A percentile compares a stretch with the other conserved stretches of the same genome.
phyloP scores from a whole-genome alignment of 2,888 invertebrate genomes.

The Margaritifera margaritifera region DNA sequence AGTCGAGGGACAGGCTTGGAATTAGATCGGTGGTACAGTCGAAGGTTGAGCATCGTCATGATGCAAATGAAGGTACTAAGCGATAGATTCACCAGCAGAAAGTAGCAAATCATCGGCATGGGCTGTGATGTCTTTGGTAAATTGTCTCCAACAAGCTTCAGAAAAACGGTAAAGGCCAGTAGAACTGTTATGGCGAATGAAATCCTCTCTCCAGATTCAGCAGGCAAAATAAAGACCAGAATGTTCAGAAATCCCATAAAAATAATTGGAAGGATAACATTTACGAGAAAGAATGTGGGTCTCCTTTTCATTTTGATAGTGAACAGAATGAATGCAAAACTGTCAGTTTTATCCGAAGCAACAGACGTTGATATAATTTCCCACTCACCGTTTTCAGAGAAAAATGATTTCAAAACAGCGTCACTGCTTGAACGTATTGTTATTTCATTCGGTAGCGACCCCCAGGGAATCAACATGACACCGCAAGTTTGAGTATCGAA shows the following conservation, averaged over 20 bases:
- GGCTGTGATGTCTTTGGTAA: constrained; percentile 34
- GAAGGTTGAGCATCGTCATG: constrained; percentile 18
- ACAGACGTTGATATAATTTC: neutral
- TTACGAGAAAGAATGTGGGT: constrained; percentile 18
- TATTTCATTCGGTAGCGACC: constrained; percentile 13
- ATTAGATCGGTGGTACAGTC: constrained; percentile 7
- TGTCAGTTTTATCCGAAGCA: neutral
- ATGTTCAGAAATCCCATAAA: constrained; percentile 28
- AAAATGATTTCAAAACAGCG: neutral
- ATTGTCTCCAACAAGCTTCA: constrained; percentile 33
- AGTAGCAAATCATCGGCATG: constrained; percentile 24
- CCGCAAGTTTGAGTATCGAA: constrained; percentile 28
- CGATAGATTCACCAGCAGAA: constrained; percentile 17
- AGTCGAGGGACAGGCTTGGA: constrained; percentile 5
- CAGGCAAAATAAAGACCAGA: constrained; percentile 30
- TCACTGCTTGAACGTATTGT: neutral
- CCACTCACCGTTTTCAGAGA: constrained; percentile 9
- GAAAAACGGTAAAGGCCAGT: constrained; percentile 33
- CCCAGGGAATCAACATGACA: constrained; percentile 26
- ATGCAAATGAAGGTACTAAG: constrained; percentile 26
- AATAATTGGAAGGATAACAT: constrained; percentile 28
- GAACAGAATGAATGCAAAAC: constrained; percentile 5
- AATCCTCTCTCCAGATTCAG: constrained; percentile 28
- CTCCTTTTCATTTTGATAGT: constrained; percentile 23
- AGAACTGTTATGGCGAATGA: constrained; percentile 31